These are phyloP conservation scores for Orestias chungarensis DNA, from an alignment of 2,797 vertebrate genomes.

Conservation along the genomic window DNA sequence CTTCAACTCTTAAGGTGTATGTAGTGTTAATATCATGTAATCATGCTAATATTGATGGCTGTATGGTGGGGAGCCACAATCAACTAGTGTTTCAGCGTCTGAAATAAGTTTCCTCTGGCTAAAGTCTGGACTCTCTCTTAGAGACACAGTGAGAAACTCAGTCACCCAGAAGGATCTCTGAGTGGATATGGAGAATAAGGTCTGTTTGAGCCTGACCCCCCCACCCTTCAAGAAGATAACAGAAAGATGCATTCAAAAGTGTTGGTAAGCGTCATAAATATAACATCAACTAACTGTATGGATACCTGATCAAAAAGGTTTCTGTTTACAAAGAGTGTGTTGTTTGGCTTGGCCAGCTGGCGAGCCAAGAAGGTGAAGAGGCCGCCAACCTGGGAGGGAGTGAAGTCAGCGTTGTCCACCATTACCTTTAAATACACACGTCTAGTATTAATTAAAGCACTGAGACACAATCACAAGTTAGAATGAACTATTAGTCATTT, in stretches of 20 bases:
- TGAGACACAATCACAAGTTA: not conserved
- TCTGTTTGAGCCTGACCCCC: too few relatives aligned
- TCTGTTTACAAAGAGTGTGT: conserved; percentile 97
- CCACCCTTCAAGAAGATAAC: too few relatives aligned
- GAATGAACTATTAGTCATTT: not conserved
- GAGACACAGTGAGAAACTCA: too few relatives aligned
- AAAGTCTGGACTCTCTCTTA: too few relatives aligned
- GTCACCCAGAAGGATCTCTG: too few relatives aligned
- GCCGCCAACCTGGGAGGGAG: conserved; percentile 94
- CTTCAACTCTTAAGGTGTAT: too few relatives aligned
- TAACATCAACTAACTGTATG: not conserved
- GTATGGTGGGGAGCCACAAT: too few relatives aligned
- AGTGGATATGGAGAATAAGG: too few relatives aligned
- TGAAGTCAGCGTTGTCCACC: conserved; percentile 98
- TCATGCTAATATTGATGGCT: too few relatives aligned
- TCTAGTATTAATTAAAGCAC: not conserved
- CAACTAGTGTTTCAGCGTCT: too few relatives aligned
- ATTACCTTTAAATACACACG: conserved; percentile 83
- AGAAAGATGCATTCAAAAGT: conserved; percentile 8
- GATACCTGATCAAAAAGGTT: conserved; percentile 95
- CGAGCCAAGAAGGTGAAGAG: conserved; percentile 97
- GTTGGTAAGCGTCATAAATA: not conserved
- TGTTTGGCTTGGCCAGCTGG: conserved; percentile 95
- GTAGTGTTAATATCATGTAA: too few relatives aligned
- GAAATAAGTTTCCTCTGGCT: too few relatives aligned